Conservation (phyloP, 2,888 invertebrate species). For the Parapristionchus giblindavisi region DNA sequence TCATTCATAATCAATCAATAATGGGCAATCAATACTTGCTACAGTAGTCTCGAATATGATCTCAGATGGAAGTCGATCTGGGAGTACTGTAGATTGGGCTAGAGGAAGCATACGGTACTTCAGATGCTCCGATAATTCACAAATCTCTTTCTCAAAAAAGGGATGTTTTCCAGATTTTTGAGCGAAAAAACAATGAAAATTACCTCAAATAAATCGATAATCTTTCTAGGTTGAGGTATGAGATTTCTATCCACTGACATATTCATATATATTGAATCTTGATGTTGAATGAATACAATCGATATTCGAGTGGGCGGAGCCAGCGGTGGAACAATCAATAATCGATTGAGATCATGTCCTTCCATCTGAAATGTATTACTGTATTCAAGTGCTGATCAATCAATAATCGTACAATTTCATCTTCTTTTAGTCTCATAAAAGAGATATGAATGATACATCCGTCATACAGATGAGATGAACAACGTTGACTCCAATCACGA, state of each 20-base stretch:
- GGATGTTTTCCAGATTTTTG: not conserved
- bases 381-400: too few species aligned
- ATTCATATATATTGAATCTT: not conserved
- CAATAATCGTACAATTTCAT: not conserved
- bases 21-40: too few species aligned
- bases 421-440: not conserved
- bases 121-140: constrained; percentile 17
- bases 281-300: constrained; percentile 6
- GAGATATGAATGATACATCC: constrained; percentile 1
- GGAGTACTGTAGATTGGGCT: constrained; percentile 20
- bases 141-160: not conserved
- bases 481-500: not conserved
- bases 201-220: constrained; percentile 21
- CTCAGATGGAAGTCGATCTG: constrained; percentile 29
- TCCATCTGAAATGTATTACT: constrained; percentile 19
- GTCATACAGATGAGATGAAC: not conserved
- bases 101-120: constrained; percentile 16
- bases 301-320: constrained; percentile 20
- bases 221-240: not conserved
- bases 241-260: constrained; percentile 9
- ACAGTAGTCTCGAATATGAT: too few species aligned
- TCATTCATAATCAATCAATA: too few species aligned
- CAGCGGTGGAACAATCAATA: constrained; percentile 32
- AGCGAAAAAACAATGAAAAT: not conserved
- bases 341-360: not conserved